A percentile compares a stretch with the other conserved stretches of the same genome.
phyloP scores from a whole-genome alignment of 2,888 invertebrate genomes.

The Ochropleura leucogaster region DNA sequence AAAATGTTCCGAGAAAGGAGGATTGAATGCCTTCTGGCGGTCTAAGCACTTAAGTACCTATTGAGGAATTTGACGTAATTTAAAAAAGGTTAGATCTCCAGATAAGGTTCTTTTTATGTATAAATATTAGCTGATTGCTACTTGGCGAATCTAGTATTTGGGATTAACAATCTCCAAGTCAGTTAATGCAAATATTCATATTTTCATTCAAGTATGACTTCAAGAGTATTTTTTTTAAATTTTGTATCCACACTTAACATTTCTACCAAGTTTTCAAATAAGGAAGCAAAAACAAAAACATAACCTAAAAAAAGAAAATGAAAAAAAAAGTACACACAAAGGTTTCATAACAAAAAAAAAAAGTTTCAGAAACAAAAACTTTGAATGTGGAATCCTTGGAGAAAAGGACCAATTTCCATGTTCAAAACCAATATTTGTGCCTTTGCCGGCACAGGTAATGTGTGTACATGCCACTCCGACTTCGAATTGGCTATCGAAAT shows the following conservation, averaged over 20 bases:
- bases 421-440: slow-evolving; percentile 62
- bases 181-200: neutral
- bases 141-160: neutral
- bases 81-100: slow-evolving; percentile 23
- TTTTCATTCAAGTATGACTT: neutral
- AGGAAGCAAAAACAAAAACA: slow-evolving; percentile 11
- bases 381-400: slow-evolving; percentile 29
- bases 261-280: slow-evolving; percentile 3
- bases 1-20: slow-evolving; percentile 24
- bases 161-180: neutral
- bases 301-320: neutral
- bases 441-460: slow-evolving; percentile 71
- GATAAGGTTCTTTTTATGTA: neutral
- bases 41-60: slow-evolving; percentile 17
- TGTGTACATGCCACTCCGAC: slow-evolving; percentile 75
- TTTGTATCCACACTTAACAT: neutral
- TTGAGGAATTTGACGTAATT: slow-evolving; percentile 23
- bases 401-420: slow-evolving; percentile 54
- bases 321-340: slow-evolving; percentile 5
- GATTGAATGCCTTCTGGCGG: slow-evolving; percentile 36
- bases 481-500: slow-evolving; percentile 74
- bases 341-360: slow-evolving; percentile 24
- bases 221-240: neutral
- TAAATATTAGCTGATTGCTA: neutral
- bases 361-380: slow-evolving; percentile 30